These are phyloP conservation scores for Aphelenchoides fujianensis DNA, from an alignment of 1,140 invertebrate genomes.

Conservation along the genomic window DNA sequence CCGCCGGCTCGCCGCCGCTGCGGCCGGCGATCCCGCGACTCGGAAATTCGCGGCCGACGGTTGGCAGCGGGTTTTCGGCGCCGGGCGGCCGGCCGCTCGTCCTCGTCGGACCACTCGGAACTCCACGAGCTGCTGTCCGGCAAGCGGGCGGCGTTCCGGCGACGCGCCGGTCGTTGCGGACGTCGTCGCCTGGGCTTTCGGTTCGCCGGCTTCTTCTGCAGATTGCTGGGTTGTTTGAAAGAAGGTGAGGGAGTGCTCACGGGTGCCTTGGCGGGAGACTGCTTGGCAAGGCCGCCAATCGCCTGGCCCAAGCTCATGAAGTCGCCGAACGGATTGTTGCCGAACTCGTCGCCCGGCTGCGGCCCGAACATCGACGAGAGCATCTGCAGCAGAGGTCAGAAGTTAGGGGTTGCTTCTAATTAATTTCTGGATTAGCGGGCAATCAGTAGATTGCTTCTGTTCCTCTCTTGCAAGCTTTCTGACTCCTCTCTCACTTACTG, in stretches of 20 bases:
- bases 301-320: conserved; percentile 21
- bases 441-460: no score
- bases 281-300: neutral
- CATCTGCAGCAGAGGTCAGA: neutral
- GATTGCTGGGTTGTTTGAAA: no score
- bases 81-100: neutral
- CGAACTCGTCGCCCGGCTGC: conserved; percentile 4
- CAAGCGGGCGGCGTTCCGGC: no score
- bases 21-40: neutral
- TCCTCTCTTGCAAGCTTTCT: no score
- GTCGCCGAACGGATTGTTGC: conserved; percentile 21
- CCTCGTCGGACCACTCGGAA: neutral
- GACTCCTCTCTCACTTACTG: no score
- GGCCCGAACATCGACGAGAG: conserved; percentile 13
- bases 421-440: no score
- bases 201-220: conserved; percentile 3
- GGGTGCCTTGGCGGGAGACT: no score
- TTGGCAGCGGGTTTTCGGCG: neutral
- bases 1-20: neutral
- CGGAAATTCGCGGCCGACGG: neutral
- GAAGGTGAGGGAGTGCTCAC: no score
- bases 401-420: conserved; percentile 2
- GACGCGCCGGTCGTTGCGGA: neutral
- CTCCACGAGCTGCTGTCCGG: no score
- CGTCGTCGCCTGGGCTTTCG: neutral